Evolutionary conservation across 92 coral and sea anemone genomes (phyloP).

Genomic region (Scolanthus callimorphus): DNA sequence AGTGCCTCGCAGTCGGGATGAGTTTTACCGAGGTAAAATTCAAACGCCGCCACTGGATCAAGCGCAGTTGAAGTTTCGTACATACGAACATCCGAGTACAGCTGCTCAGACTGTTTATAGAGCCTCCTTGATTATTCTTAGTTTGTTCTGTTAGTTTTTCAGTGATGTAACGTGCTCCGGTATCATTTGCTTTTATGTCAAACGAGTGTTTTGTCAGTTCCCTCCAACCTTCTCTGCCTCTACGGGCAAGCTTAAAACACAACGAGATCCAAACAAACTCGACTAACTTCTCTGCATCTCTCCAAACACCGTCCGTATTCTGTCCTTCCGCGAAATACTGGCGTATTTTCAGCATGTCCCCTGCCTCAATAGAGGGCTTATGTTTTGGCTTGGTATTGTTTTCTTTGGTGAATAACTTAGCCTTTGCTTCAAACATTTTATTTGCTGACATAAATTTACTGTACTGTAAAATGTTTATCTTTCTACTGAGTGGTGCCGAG

Average conservation of each 20-base stretch:
- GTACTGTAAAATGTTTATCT: slow-evolving; percentile 34
- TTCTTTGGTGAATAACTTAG: slow-evolving; percentile 32
- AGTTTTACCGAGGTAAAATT: slow-evolving; percentile 20
- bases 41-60: slow-evolving; percentile 8
- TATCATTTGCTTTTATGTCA: slow-evolving; percentile 1
- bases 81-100: slow-evolving; percentile 12
- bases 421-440: too few species aligned
- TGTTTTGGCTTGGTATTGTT: slow-evolving; percentile 39
- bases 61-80: slow-evolving; percentile 9
- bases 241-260: slow-evolving; percentile 14
- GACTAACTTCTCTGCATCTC: slow-evolving; percentile 11
- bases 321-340: slow-evolving; percentile 11
- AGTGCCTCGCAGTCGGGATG: slow-evolving; percentile 30
- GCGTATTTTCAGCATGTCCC: slow-evolving; percentile 42
- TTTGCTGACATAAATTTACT: slow-evolving; percentile 23
- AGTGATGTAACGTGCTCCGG: slow-evolving; percentile 5
- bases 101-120: slow-evolving; percentile 35
- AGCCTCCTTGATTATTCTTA: slow-evolving; percentile 26
- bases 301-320: slow-evolving; percentile 21
- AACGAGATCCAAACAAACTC: slow-evolving; percentile 20
- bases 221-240: slow-evolving; percentile 16
- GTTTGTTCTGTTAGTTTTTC: slow-evolving; percentile 24
- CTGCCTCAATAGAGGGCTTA: slow-evolving; percentile 33
- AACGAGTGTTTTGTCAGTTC: slow-evolving; percentile 18
- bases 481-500: slow-evolving; percentile 28